phyloP scores from a whole-genome alignment of 2,113 vertebrate genomes.

The Oxyruncus cristatus region DNA sequence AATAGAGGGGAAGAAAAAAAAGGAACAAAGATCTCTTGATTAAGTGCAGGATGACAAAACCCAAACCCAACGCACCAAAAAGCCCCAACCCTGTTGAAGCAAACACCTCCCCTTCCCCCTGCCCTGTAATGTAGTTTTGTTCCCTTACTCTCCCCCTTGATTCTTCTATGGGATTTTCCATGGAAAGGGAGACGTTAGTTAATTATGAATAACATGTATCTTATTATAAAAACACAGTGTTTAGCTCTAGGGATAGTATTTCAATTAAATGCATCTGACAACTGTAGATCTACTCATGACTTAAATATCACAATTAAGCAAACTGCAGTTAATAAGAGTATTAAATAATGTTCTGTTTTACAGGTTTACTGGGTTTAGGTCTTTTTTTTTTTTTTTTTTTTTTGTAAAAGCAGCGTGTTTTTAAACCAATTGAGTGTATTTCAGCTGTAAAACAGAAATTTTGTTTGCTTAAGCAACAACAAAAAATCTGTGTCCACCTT shows the following conservation, averaged over 20 bases:
- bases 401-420: background rate
- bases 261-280: conserved; percentile 41
- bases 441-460: background rate
- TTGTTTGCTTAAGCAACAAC: background rate
- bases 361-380: background rate
- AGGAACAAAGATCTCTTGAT: background rate
- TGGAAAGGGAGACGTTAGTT: background rate
- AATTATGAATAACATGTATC: background rate
- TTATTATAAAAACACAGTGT: conserved; percentile 25
- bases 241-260: conserved; percentile 36
- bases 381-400: background rate
- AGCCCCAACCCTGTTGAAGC: background rate
- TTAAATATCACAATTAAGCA: conserved; percentile 33
- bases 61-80: background rate
- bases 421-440: background rate
- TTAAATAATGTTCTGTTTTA: background rate
- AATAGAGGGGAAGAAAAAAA: background rate
- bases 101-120: fast-evolving
- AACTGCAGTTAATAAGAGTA: conserved; percentile 4
- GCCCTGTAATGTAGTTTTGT: fast-evolving
- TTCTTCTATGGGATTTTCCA: background rate
- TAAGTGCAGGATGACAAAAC: background rate
- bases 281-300: conserved; percentile 9
- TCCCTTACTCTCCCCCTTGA: background rate
- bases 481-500: background rate